Conservation (phyloP, 2,797 vertebrate genomes). For the Neomorphus geoffroyi region DNA sequence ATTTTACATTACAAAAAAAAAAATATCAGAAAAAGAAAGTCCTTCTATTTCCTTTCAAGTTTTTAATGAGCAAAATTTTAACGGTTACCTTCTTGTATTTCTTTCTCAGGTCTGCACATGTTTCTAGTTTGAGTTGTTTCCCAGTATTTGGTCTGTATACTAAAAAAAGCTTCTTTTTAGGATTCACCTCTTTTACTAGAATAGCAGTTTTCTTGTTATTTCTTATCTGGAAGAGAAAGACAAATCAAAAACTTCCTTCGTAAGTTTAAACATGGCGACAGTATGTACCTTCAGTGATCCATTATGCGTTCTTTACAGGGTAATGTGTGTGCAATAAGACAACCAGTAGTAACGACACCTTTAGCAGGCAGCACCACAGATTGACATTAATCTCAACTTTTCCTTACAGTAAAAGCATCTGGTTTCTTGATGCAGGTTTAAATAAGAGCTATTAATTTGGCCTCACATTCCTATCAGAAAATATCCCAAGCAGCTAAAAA, state of each 20-base stretch:
- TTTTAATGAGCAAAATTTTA: not conserved
- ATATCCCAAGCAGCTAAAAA: not conserved
- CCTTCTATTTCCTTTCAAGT: accelerated
- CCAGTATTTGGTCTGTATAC: conserved; percentile 97
- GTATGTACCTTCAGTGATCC: not conserved
- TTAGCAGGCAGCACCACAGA: not conserved
- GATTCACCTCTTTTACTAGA: conserved; percentile 94
- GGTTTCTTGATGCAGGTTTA: not conserved
- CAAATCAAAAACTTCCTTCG: accelerated
- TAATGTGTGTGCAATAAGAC: accelerated
- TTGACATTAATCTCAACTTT: not conserved
- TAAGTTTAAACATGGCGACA: not conserved
- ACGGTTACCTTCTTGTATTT: conserved; percentile 94
- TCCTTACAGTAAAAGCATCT: not conserved
- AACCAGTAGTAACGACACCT: not conserved
- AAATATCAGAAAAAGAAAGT: not conserved
- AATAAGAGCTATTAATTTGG: not conserved
- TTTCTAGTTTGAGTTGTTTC: conserved; percentile 94
- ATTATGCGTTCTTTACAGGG: not conserved
- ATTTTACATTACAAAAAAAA: not conserved
- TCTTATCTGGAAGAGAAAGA: conserved; percentile 82
- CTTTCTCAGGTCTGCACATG: conserved; percentile 91
- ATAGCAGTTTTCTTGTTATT: conserved; percentile 98
- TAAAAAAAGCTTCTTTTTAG: conserved; percentile 95
- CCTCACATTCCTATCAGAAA: not conserved